Base-by-base conservation (phyloP, 2,797 vertebrate species). In the Diceros bicornis region DNA sequence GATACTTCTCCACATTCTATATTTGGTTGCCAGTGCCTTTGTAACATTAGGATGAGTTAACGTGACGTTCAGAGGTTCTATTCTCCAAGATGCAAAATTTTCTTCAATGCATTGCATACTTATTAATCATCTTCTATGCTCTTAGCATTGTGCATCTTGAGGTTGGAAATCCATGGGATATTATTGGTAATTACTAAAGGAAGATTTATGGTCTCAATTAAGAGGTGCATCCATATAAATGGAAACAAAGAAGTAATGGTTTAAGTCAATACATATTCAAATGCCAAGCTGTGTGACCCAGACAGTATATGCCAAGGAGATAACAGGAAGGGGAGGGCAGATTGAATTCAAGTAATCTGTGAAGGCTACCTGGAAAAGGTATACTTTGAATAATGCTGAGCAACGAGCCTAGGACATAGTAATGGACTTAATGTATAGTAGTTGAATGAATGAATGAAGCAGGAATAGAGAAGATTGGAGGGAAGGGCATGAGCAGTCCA, bases 171-270 rank as follows among this genome's bases (percentile, higher is more conserved):
- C 32, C 52, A 34, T 4, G 50, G 50, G 16, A 29, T 81, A 57
- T 88, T 91, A 44, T 57, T 81, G 74, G 57, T 71, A 69, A 69
- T 61, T 96, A 57, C 41, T 86, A 85, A 88, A 57, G 61, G 32
- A 41, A 91, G 29, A 88, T 88, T 92, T 89, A 77, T 37, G n/a
- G 4, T 82, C 77, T 91, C 37, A 74, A 85, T 97, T 92, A 92
- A n/a, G 21, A 89, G 41, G 27, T 44, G 7, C 61, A 82, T 41
- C 50, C 66, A 61, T 55, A 72, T 34, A 87, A 97, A 55, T 72
- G 41, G 37, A 95, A 92, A 29, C 64, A 93, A 88, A 83, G 75
- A 78, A 17, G 18, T 37, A 79, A 37, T 25, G 9, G 8, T 61
- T 93, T 25, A 88, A 84, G 23, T 7, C 57, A 57, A 32, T 71